Base-by-base conservation (phyloP, 1,140 invertebrate genomes). In the Drosophila saltans region DNA sequence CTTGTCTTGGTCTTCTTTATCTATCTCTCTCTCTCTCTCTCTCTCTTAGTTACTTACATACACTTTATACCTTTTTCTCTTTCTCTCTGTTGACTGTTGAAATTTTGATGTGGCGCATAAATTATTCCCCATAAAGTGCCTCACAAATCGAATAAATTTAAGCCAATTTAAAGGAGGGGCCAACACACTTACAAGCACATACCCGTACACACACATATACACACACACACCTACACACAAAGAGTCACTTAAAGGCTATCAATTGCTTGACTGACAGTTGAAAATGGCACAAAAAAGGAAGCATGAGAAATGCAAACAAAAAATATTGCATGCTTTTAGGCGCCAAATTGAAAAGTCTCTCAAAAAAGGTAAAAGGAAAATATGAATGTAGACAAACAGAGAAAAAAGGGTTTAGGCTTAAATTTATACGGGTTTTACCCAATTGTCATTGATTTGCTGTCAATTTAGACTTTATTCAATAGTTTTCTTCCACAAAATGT, bases 141-240 rank as follows among this genome's bases (percentile, higher is more conserved):
- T 72, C 40, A 56, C 75, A 73, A 78, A 79, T 78, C 77, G 70
- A 79, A 79, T 79, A 79, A 79, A 78, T 79, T 78, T 78, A 79
- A 79, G 76, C 66, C 76, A 79, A 79, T 79, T 79, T 79, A 74
- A 79, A 79, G 73, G 64, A 58, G 66, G 66, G 66, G 73, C 45
- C 48, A 72, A 45, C 48, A 72, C 30, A 59, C 45, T 3, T 55
- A 64, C 30, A 33, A 26, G 28, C 55, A 57, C 55, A 11, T 11
- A 57, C 21, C 55, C 58, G 39, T 30, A 28, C 43, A 52, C 39
- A 66, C 21, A 66, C 43, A 40, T 10, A 55, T 11, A 56, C 57
- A 21, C 36, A 43, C 24, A 62, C 36, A n/a, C 7, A 43, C 24
- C 10, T 52, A 52, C 65, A 52, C 9, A 39, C 57, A 24, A 33